Evolutionary conservation across 2,888 invertebrate genomes (phyloP).

Genomic region (Hoplodrina ambigua): DNA sequence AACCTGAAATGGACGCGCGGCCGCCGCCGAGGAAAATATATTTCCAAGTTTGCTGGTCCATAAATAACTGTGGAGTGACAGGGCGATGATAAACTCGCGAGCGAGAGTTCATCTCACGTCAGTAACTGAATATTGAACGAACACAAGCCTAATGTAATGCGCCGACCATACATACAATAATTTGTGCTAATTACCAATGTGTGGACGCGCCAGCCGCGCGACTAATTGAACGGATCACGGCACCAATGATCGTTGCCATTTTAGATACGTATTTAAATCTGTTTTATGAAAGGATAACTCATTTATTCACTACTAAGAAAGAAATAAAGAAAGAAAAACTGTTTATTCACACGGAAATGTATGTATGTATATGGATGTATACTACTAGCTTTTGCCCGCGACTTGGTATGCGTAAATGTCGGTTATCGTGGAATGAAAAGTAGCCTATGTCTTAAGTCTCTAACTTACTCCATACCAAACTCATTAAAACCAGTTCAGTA

Average conservation of each 20-base stretch:
- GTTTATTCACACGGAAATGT: too few species aligned
- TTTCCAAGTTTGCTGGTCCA: slow-evolving; percentile 90
- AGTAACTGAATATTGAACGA: slow-evolving; percentile 86
- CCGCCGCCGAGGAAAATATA: slow-evolving; percentile 88
- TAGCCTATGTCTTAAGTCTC: too few species aligned
- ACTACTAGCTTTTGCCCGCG: too few species aligned
- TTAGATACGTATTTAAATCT: slow-evolving; percentile 30
- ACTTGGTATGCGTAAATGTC: too few species aligned
- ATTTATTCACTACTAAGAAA: background rate
- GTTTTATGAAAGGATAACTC: background rate
- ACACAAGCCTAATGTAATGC: slow-evolving; percentile 76
- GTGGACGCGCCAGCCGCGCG: slow-evolving; percentile 17
- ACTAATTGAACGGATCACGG: slow-evolving; percentile 51
- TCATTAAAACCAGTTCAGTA: too few species aligned
- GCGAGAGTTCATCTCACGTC: slow-evolving; percentile 86
- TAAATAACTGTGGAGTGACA: slow-evolving; percentile 90
- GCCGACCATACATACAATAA: slow-evolving; percentile 64
- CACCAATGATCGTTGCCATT: slow-evolving; percentile 36
- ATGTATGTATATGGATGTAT: too few species aligned
- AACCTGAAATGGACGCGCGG: slow-evolving; percentile 89
- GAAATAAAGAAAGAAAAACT: too few species aligned
- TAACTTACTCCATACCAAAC: too few species aligned
- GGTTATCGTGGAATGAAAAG: too few species aligned
- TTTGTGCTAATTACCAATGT: slow-evolving; percentile 59
- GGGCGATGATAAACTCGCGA: slow-evolving; percentile 88